Conservation (phyloP, 2,797 vertebrate species). For the Neosilurus mollespiculum region DNA sequence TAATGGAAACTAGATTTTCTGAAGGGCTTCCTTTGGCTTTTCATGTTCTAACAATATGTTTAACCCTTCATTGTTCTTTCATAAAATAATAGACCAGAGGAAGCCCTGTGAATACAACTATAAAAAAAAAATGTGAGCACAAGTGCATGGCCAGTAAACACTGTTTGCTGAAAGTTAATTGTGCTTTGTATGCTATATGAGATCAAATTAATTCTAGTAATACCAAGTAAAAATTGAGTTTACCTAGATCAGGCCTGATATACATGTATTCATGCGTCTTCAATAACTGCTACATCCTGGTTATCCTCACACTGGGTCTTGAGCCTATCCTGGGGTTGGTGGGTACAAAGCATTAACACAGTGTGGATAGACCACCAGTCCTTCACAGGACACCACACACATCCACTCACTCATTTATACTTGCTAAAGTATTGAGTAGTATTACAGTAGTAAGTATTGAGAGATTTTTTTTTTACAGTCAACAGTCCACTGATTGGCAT, state of each 20-base stretch:
- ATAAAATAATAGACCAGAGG: neutral
- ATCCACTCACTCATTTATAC: neutral
- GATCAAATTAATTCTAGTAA: neutral
- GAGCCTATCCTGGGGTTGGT: neutral
- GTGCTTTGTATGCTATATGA: neutral
- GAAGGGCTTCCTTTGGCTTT: neutral
- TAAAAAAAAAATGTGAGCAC: neutral
- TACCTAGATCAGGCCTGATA: no score
- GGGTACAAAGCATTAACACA: neutral
- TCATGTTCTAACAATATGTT: neutral
- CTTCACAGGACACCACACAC: neutral
- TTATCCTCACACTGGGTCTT: neutral
- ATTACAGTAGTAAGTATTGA: no score
- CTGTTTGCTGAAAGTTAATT: neutral
- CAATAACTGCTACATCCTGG: neutral
- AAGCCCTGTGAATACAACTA: neutral
- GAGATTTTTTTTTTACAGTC: neutral
- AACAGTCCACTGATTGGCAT: neutral
- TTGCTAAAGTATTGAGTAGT: no score
- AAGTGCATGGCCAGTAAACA: neutral
- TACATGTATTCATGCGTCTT: neutral
- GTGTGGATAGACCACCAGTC: neutral
- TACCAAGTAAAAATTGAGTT: no score
- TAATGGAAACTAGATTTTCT: neutral
- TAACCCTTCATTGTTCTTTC: neutral